phyloP scores from a whole-genome alignment of 2,113 vertebrate genomes.

The Crotalus helleri region DNA sequence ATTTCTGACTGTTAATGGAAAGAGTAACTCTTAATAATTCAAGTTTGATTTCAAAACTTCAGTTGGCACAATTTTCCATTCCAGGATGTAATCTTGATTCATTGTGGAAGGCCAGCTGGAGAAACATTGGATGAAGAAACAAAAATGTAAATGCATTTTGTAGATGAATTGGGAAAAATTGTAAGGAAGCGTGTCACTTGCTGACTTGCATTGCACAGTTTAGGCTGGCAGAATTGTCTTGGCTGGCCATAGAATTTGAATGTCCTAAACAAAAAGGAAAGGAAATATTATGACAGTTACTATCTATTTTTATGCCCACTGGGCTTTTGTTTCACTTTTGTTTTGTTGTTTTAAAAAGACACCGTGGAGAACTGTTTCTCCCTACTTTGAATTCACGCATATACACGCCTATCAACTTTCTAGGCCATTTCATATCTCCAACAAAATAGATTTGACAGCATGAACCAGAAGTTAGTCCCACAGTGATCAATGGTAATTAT shows the following conservation, averaged over 20 bases:
- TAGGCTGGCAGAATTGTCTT: background rate
- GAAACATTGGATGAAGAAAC: background rate
- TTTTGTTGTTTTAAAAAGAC: background rate
- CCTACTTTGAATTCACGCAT: background rate
- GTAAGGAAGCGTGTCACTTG: background rate
- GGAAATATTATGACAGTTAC: background rate
- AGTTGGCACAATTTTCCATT: background rate
- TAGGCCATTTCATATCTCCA: background rate
- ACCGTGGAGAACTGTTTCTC: background rate
- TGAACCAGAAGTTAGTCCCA: background rate
- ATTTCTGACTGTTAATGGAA: background rate
- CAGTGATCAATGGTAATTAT: background rate
- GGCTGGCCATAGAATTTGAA: background rate
- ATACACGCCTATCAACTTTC: background rate
- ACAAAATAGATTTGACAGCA: background rate
- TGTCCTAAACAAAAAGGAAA: background rate
- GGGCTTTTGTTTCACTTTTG: background rate
- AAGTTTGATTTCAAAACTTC: conserved; percentile 13
- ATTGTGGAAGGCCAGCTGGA: background rate
- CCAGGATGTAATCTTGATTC: background rate
- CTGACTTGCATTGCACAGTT: background rate
- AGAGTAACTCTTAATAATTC: conserved; percentile 4
- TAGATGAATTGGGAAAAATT: background rate
- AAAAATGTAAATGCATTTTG: background rate
- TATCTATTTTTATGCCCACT: background rate